These are phyloP conservation scores for Paratrypauchen microcephalus DNA, from an alignment of 2,797 vertebrate genomes.

Conservation along the genomic window DNA sequence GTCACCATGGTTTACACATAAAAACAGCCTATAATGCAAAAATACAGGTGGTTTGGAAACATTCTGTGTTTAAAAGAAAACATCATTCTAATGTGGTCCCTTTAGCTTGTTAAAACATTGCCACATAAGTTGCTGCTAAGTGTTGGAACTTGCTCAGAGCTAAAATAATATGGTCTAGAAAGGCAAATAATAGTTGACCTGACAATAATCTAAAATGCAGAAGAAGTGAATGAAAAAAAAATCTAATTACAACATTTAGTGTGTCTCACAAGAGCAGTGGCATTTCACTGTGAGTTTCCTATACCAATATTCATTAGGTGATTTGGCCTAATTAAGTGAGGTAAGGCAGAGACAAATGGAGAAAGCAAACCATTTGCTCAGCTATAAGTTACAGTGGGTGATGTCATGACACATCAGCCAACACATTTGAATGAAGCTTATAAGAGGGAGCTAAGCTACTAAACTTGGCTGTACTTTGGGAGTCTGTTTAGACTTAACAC, in stretches of 20 bases:
- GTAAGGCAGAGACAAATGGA: slow-evolving; percentile 3
- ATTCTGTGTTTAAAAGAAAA: neutral
- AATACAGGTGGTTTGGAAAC: neutral
- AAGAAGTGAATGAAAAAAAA: neutral
- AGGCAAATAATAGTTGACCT: neutral
- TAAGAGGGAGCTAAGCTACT: slow-evolving; percentile 53
- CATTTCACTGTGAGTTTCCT: neutral
- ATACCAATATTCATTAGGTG: neutral
- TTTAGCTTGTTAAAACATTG: neutral
- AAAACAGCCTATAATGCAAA: neutral
- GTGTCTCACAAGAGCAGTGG: neutral
- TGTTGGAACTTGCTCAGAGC: neutral
- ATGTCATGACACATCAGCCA: slow-evolving; percentile 73
- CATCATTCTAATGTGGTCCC: neutral
- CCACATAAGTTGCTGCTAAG: neutral
- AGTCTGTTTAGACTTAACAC: neutral
- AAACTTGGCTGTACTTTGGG: slow-evolving; percentile 19
- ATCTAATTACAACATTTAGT: neutral
- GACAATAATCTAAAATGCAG: neutral
- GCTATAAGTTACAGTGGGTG: slow-evolving; percentile 55
- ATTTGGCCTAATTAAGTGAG: slow-evolving; percentile 6
- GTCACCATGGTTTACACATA: neutral
- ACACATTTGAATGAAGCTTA: slow-evolving; percentile 72
- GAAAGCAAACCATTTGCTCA: slow-evolving; percentile 64
- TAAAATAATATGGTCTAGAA: too few species aligned